Evolutionary conservation across 2,888 invertebrate species (phyloP).

Genomic region (Amphipoea oculea): DNA sequence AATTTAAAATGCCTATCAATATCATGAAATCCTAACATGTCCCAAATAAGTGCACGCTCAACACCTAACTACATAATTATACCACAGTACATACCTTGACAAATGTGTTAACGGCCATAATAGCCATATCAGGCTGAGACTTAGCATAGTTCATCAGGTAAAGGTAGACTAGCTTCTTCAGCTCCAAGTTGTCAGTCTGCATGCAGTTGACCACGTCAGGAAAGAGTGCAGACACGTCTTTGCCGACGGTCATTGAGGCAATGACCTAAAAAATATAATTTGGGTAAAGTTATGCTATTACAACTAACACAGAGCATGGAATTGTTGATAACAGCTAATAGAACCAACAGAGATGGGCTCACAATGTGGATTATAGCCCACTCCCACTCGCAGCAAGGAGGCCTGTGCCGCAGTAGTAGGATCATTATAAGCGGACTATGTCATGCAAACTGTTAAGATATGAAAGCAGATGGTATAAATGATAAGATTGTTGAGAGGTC

Average conservation of each 20-base stretch:
- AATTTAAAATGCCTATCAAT: background rate
- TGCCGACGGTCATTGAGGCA: slow-evolving; percentile 99
- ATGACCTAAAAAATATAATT: slow-evolving; percentile 93
- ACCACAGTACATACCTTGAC: slow-evolving; percentile 94
- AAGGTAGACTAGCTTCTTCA: slow-evolving; percentile 99
- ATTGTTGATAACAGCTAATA: no score
- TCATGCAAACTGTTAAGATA: background rate
- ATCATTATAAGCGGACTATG: background rate
- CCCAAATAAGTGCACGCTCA: slow-evolving; percentile 56
- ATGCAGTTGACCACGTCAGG: slow-evolving; percentile 99
- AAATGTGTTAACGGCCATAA: slow-evolving; percentile 99
- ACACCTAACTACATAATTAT: slow-evolving; percentile 26
- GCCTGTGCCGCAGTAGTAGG: no score
- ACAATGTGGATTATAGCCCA: background rate
- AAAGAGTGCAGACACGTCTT: slow-evolving; percentile 99
- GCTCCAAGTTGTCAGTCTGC: slow-evolving; percentile 99
- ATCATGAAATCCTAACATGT: slow-evolving; percentile 34
- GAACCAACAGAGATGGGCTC: no score
- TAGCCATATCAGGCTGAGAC: slow-evolving; percentile 99
- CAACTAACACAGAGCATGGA: background rate
- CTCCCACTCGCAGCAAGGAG: no score
- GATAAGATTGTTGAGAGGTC: background rate
- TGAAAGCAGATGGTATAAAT: background rate
- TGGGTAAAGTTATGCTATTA: background rate
- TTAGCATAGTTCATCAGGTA: slow-evolving; percentile 99